Base-by-base conservation (phyloP, 2,113 vertebrate species). In the Platichthys stellatus region DNA sequence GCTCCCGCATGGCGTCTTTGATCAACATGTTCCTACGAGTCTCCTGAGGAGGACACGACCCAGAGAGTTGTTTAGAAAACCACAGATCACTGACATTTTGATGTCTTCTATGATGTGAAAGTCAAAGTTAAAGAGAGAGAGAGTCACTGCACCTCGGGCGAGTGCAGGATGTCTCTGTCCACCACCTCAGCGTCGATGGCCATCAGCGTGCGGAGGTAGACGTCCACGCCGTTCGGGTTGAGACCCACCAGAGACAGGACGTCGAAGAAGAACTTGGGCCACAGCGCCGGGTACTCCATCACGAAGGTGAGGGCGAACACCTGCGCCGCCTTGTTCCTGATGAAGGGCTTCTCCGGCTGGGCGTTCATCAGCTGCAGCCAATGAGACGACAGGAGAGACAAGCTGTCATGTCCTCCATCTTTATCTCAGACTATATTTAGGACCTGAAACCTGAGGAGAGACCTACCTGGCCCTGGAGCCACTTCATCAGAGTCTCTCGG, bases 251-350 rank as follows among this genome's bases (percentile, higher is more conserved):
- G 94, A 20, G 96, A 95, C 14, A 99, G 94, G 86, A 99, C 90
- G 89, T 99, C 97, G 76, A 97, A 98, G 93, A 99, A 98, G 94
- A 98, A 99, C 92, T 98, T 98, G 91, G 97, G 98, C 98, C 98
- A 99, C 83, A 95, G 94, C 13, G 97, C 97, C 74, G 97, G 94
- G 91, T 98, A 99, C 28, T 99, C 98, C 79, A 96, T 96, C 86
- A 98, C 90, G 85, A 99, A 99, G 69, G 97, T 96, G 87, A 99
- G 92, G n/a, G 98, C 96, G 18, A 99, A 97, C 68, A 99, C 97
- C 89, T 99, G 98, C 2, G 98, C 97, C 0, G 97, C 98, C 93
- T 99, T 99, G 93, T 99, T 99, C 88, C 97, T 95, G 92, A 99
- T 97, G 89, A 99, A 99, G 2, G 96, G 95, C 94, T 99, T 99